These are phyloP conservation scores for Drosophila bocqueti DNA, from an alignment of 1,140 invertebrate genomes.

Conservation along the genomic window DNA sequence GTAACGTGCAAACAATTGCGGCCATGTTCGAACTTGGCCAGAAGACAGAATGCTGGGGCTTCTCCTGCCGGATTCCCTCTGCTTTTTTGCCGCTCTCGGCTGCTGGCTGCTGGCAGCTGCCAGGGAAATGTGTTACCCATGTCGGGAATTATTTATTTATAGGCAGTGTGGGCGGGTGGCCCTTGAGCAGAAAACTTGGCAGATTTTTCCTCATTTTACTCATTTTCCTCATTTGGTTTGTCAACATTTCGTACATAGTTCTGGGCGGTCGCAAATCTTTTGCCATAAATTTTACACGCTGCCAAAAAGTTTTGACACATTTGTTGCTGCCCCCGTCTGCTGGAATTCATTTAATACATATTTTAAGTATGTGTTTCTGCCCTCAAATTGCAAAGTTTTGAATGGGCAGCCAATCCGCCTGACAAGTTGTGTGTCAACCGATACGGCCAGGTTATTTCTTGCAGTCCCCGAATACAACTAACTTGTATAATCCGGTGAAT, in stretches of 20 bases:
- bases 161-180: conserved; percentile 9
- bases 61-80: not conserved
- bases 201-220: conserved; percentile 69
- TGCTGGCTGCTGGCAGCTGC: conserved; percentile 51
- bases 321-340: conserved; percentile 31
- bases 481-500: conserved; percentile 19
- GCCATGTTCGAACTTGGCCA: conserved; percentile 63
- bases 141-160: conserved; percentile 77
- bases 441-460: conserved; percentile 5
- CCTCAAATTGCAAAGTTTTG: conserved; percentile 46
- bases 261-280: conserved; percentile 48
- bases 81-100: conserved; percentile 6
- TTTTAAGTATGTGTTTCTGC: conserved; percentile 50
- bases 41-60: conserved; percentile 37
- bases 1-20: conserved; percentile 80
- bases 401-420: conserved; percentile 46
- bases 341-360: conserved; percentile 68
- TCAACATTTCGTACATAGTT: conserved; percentile 73
- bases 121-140: conserved; percentile 75
- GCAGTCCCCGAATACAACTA: conserved; percentile 1
- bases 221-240: conserved; percentile 75
- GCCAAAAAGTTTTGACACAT: conserved; percentile 71
- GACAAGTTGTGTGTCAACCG: conserved; percentile 35
- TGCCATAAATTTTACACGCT: conserved; percentile 67
- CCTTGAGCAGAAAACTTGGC: conserved; percentile 48